Conservation (phyloP, 2,797 vertebrate species). For the Percopsis omiscomaycus region DNA sequence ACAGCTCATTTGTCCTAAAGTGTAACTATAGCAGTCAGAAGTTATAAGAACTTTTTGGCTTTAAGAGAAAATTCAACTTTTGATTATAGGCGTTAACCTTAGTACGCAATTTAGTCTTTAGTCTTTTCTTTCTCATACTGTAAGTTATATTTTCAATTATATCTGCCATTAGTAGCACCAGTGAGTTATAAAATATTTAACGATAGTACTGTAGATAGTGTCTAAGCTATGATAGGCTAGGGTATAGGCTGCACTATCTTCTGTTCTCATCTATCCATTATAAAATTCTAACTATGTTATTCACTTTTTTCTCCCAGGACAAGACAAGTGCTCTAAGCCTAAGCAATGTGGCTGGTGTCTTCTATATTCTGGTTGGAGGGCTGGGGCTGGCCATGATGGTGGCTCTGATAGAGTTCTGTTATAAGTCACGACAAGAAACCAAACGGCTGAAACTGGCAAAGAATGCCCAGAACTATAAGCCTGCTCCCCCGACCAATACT, state of each 20-base stretch:
- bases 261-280: conserved; percentile 62
- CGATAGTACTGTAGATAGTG: conserved; percentile 33
- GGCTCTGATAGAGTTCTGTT: conserved; percentile 99
- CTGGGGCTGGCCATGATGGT: conserved; percentile 99
- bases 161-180: conserved; percentile 47
- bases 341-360: conserved; percentile 99
- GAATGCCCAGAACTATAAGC: conserved; percentile 99
- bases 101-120: conserved; percentile 42
- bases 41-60: conserved; percentile 50
- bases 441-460: conserved; percentile 99
- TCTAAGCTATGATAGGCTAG: conserved; percentile 38
- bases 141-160: conserved; percentile 40
- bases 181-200: conserved; percentile 31
- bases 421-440: conserved; percentile 98
- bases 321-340: conserved; percentile 99
- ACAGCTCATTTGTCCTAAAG: conserved; percentile 54
- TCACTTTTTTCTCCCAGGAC: conserved; percentile 92
- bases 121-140: conserved; percentile 43
- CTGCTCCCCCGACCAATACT: conserved; percentile 93
- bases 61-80: conserved; percentile 50
- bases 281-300: conserved; percentile 79
- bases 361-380: conserved; percentile 99
- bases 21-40: conserved; percentile 54
- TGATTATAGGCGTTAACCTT: conserved; percentile 35
- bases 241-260: conserved; percentile 56